These are phyloP conservation scores for Phyllotreta cruciferae DNA, from an alignment of 2,888 invertebrate genomes.

Conservation along the genomic window DNA sequence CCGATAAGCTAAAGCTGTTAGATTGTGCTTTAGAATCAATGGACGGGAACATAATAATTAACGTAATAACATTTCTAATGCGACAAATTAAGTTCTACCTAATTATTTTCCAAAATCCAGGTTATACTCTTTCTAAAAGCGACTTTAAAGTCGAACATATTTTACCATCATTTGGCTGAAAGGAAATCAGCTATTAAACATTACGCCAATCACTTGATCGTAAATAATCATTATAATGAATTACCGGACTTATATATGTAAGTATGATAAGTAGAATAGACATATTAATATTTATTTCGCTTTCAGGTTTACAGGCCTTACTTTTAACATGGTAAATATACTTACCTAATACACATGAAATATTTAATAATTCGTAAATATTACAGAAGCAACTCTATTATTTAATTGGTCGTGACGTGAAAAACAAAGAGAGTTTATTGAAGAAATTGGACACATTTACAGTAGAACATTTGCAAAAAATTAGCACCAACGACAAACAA, in stretches of 20 bases:
- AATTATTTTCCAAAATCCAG: constrained; percentile 58
- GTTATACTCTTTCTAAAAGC: constrained; percentile 77
- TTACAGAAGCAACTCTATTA: constrained; percentile 51
- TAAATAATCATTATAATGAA: constrained; percentile 71
- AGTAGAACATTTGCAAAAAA: constrained; percentile 47
- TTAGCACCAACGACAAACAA: constrained; percentile 44
- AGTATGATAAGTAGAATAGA: constrained; percentile 52
- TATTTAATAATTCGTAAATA: not conserved
- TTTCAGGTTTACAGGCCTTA: constrained; percentile 54
- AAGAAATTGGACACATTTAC: constrained; percentile 49
- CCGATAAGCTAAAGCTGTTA: constrained; percentile 74
- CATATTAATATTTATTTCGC: constrained; percentile 19
- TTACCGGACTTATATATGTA: constrained; percentile 78
- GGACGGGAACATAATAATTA: constrained; percentile 79
- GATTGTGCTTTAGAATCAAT: constrained; percentile 75
- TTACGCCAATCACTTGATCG: constrained; percentile 77
- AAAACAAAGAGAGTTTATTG: constrained; percentile 43
- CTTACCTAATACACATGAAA: not conserved
- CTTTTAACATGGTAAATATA: constrained; percentile 49
- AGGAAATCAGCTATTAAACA: constrained; percentile 75
- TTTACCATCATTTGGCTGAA: constrained; percentile 73
- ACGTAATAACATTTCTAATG: constrained; percentile 59
- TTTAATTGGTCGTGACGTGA: constrained; percentile 47
- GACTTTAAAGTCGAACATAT: constrained; percentile 74
- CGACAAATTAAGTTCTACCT: not conserved